Conservation (phyloP, 1,140 invertebrate species). For the Trinorchestia longiramus region DNA sequence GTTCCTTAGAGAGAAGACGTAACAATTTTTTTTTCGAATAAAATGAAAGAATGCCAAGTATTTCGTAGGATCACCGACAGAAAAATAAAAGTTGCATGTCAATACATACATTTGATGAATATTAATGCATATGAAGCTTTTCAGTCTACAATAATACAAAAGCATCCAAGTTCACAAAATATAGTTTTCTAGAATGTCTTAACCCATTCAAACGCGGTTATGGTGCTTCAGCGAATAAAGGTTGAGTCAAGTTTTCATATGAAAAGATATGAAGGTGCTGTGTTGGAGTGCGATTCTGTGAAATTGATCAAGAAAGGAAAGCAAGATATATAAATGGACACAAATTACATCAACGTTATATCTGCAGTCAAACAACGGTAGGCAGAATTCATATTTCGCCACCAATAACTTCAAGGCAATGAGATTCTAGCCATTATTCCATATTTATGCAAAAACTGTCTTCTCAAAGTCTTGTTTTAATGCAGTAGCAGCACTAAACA, state of each 20-base stretch:
- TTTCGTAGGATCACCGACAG: not conserved
- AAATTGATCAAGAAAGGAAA: too few species aligned
- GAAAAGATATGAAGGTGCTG: too few species aligned
- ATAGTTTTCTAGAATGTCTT: not conserved
- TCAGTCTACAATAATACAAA: not conserved
- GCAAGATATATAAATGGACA: too few species aligned
- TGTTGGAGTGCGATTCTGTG: too few species aligned
- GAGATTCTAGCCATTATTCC: too few species aligned
- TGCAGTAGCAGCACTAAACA: too few species aligned
- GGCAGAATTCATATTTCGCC: too few species aligned
- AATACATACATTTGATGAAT: not conserved
- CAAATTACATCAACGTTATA: too few species aligned
- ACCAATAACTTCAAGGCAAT: too few species aligned
- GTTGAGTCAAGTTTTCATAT: not conserved
- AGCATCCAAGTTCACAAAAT: not conserved
- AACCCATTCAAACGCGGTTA: not conserved
- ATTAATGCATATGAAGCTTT: not conserved
- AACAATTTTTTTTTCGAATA: not conserved
- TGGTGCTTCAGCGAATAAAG: not conserved
- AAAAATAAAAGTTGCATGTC: not conserved
- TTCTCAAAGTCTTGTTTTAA: too few species aligned
- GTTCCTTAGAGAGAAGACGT: not conserved
- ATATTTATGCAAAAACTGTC: too few species aligned
- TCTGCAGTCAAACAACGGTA: too few species aligned
- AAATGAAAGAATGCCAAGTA: not conserved